phyloP scores from a whole-genome alignment of 2,113 vertebrate species.

The Struthio camelus region DNA sequence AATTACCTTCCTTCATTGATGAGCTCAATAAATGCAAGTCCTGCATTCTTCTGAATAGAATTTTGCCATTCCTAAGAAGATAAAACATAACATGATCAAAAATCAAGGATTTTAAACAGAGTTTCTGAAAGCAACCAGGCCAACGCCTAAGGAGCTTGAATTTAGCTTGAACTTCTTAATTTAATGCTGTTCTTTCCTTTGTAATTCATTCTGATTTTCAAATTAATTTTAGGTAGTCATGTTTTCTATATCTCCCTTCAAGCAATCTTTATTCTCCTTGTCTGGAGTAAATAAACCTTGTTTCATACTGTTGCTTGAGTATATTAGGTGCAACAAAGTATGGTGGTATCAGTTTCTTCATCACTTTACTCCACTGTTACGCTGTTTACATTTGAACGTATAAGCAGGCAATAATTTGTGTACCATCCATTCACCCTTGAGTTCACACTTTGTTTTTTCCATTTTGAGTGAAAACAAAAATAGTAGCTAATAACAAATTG shows the following conservation, averaged over 20 bases:
- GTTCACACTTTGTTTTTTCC: not conserved
- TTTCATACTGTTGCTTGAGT: not conserved
- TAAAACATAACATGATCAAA: constrained; percentile 67
- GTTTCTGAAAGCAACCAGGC: constrained; percentile 16
- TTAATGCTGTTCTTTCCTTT: not conserved
- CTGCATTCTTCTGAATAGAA: constrained; percentile 99
- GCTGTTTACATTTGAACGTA: not conserved
- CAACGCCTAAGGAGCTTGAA: not conserved
- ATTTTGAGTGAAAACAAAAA: not conserved
- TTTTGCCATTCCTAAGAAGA: constrained; percentile 97
- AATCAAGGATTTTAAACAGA: constrained; percentile 29
- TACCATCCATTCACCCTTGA: not conserved
- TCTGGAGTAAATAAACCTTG: not conserved
- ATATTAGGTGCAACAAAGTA: not conserved
- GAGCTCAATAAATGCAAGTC: constrained; percentile 97
- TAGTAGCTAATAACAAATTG: not conserved
- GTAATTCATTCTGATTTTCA: not conserved
- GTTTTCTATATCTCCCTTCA: not conserved
- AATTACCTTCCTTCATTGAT: constrained; percentile 99
- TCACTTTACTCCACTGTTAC: not conserved
- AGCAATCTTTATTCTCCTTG: not conserved
- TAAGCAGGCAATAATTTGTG: not conserved
- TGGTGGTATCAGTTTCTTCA: not conserved
- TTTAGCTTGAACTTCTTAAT: not conserved
- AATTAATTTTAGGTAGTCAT: not conserved